Percentiles rank a stretch among this genome's conserved stretches.
Evolutionary conservation across 35 echinoderm and acorn worm genomes (phyloP).

Genomic region (Acanthaster planci): DNA sequence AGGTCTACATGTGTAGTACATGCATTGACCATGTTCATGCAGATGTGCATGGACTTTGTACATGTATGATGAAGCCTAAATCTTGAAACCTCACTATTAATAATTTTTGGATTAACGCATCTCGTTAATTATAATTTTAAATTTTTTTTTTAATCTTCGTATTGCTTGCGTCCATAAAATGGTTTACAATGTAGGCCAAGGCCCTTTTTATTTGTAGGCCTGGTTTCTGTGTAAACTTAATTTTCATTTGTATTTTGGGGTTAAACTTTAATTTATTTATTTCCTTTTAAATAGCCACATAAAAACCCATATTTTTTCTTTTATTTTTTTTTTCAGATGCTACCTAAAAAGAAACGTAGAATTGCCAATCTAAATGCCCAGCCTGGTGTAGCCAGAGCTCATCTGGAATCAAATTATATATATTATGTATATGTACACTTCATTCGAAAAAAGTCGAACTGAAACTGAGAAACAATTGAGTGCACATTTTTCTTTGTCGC

Average conservation of each 20-base stretch:
- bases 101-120: too few relatives aligned
- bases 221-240: neutral
- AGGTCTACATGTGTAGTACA: neutral
- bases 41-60: too few relatives aligned
- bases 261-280: neutral
- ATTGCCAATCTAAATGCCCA: conserved; percentile 13
- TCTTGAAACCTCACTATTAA: too few relatives aligned
- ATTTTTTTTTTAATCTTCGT: too few relatives aligned
- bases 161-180: too few relatives aligned
- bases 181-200: too few relatives aligned
- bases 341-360: conserved; percentile 9
- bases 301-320: too few relatives aligned
- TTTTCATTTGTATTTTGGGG: neutral
- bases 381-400: conserved; percentile 25
- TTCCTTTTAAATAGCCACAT: too few relatives aligned
- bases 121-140: too few relatives aligned
- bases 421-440: conserved; percentile 32
- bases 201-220: neutral
- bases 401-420: conserved; percentile 34
- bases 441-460: conserved; percentile 26
- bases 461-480: conserved; percentile 37
- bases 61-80: too few relatives aligned
- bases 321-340: conserved; percentile 19
- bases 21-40: neutral
- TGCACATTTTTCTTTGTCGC: conserved; percentile 26